Percentiles rank a stretch among this genome's conserved stretches.
phyloP scores from a whole-genome alignment of 2,888 invertebrate genomes.

The Hoplodrina ambigua region DNA sequence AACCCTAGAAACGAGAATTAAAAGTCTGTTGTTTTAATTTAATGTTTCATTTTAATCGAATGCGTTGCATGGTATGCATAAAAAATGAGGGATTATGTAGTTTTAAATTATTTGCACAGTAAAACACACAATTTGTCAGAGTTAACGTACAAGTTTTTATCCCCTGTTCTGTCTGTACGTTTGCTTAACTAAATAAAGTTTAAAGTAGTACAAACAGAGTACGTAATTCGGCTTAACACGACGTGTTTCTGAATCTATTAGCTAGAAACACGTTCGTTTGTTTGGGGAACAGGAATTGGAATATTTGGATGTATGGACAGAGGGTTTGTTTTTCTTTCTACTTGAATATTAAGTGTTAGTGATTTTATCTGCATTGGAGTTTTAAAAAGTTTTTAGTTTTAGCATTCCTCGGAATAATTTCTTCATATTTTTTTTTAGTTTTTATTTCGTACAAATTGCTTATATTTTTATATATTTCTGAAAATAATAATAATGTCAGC shows the following conservation, averaged over 20 bases:
- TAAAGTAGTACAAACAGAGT: constrained; percentile 41
- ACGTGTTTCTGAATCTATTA: constrained; percentile 51
- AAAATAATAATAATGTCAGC: too few species aligned
- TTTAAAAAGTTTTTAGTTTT: too few species aligned
- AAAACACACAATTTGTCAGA: constrained; percentile 3
- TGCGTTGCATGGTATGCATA: not conserved
- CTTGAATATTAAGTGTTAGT: too few species aligned
- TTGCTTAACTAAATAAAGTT: constrained; percentile 35
- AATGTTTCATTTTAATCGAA: not conserved
- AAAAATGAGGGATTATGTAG: not conserved
- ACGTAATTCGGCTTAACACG: constrained; percentile 46
- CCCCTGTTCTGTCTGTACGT: constrained; percentile 8
- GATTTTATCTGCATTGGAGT: too few species aligned
- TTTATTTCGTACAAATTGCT: too few species aligned
- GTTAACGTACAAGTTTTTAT: constrained; percentile 10
- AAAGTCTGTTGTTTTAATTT: too few species aligned
- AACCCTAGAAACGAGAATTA: too few species aligned
- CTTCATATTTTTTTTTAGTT: too few species aligned
- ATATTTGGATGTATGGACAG: constrained; percentile 1
- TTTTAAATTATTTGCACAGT: not conserved
- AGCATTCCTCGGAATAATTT: too few species aligned
- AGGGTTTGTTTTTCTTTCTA: not conserved
- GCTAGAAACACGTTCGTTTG: constrained; percentile 19
- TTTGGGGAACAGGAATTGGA: constrained; percentile 1
- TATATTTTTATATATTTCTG: too few species aligned